Evolutionary conservation across 2,888 invertebrate genomes (phyloP).

Genomic region (Lasioglossum calceatum): DNA sequence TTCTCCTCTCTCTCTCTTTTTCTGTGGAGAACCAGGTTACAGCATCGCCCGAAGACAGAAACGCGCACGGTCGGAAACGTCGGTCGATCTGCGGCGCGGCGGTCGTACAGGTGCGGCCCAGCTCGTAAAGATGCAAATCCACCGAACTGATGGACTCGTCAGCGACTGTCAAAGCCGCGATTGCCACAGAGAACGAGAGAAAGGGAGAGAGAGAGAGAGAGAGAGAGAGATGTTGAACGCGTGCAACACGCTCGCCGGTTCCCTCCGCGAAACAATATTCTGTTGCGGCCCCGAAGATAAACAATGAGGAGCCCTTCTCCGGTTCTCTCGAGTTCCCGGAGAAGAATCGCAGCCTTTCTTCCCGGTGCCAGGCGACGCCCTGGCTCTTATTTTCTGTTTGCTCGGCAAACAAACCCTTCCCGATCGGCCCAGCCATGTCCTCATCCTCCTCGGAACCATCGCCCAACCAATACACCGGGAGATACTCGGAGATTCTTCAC

Average conservation of each 20-base stretch:
- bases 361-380: constrained; percentile 45
- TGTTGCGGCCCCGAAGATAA: constrained; percentile 77
- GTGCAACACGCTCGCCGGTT: constrained; percentile 22
- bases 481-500: constrained; percentile 13
- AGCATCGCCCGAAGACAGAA: constrained; percentile 69
- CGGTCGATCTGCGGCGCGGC: constrained; percentile 31
- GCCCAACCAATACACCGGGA: not conserved
- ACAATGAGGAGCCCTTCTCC: constrained; percentile 68
- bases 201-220: constrained; percentile 63
- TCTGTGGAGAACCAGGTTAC: constrained; percentile 54
- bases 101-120: constrained; percentile 72
- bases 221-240: constrained; percentile 54
- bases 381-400: constrained; percentile 74
- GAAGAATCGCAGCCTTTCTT: constrained; percentile 43
- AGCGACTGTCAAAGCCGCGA: constrained; percentile 80
- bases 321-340: constrained; percentile 30
- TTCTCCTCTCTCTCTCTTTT: not conserved
- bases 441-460: constrained; percentile 24
- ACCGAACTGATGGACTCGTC: constrained; percentile 79
- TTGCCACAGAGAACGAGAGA: constrained; percentile 61
- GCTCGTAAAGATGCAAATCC: constrained; percentile 83
- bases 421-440: constrained; percentile 40
- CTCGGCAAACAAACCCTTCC: constrained; percentile 75
- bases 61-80: constrained; percentile 38
- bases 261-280: constrained; percentile 71